Evolutionary conservation across 2,888 invertebrate genomes (phyloP).

Genomic region (Caenorhabditis drosophilae): DNA sequence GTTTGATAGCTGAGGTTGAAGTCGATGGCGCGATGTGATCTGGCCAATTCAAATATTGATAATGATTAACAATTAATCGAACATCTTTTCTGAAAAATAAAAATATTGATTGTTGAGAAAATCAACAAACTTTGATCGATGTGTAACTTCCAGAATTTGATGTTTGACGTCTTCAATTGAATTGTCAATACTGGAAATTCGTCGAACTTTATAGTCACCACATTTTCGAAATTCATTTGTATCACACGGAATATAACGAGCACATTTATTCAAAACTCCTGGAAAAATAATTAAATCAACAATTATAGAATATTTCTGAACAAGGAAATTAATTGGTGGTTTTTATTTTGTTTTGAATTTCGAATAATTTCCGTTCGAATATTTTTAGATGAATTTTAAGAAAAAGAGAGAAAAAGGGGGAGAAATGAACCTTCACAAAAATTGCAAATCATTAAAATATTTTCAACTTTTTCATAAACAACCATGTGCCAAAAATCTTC

Average conservation of each 20-base stretch:
- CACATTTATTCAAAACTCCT: slow-evolving; percentile 17
- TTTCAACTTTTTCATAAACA: too few species aligned
- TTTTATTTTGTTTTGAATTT: too few species aligned
- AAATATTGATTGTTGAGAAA: slow-evolving; percentile 1
- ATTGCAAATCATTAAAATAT: too few species aligned
- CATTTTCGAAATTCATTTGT: too few species aligned
- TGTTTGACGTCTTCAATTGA: slow-evolving; percentile 11
- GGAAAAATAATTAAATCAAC: neutral
- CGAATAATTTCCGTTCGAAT: too few species aligned
- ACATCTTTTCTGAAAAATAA: slow-evolving; percentile 3
- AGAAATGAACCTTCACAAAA: too few species aligned
- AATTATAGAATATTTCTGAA: too few species aligned
- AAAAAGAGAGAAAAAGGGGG: too few species aligned
- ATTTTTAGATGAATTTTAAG: too few species aligned
- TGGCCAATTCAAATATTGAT: slow-evolving; percentile 39
- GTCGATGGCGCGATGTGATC: slow-evolving; percentile 45
- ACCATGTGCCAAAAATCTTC: too few species aligned
- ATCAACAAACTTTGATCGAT: neutral
- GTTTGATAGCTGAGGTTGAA: slow-evolving; percentile 14
- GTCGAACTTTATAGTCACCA: slow-evolving; percentile 10
- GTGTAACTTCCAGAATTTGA: slow-evolving; percentile 13
- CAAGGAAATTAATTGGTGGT: too few species aligned
- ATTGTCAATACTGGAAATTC: neutral
- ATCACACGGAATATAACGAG: slow-evolving; percentile 16
- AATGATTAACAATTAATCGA: slow-evolving; percentile 20